Evolutionary conservation across 2,113 vertebrate species (phyloP).

Genomic region (Phalacrocorax aristotelis): DNA sequence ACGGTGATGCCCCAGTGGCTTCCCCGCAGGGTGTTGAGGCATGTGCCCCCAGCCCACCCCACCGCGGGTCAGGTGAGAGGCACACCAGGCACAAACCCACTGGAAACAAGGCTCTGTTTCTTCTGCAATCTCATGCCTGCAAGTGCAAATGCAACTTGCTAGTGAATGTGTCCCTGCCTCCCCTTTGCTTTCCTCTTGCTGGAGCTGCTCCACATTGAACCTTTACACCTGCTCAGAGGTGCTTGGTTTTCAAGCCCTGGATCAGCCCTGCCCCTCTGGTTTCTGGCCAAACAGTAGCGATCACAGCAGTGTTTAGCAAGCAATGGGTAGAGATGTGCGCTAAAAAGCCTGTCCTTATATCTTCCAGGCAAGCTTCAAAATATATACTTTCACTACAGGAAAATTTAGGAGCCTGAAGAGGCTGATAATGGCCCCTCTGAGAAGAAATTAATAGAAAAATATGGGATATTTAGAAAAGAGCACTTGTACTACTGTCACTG

Average conservation of each 20-base stretch:
- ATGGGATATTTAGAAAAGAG: not conserved
- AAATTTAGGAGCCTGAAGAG: not conserved
- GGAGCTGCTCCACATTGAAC: not conserved
- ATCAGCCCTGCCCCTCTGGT: not conserved
- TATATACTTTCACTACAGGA: not conserved
- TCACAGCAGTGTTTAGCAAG: not conserved
- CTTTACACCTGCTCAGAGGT: not conserved
- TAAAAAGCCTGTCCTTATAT: not conserved
- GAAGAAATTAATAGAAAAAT: not conserved
- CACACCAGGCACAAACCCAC: not conserved
- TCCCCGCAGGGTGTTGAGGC: rapidly evolving
- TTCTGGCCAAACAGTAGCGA: not conserved
- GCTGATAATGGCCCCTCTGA: not conserved
- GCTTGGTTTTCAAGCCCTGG: not conserved
- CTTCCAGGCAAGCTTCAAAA: not conserved
- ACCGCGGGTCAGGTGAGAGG: rapidly evolving
- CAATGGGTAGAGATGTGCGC: not conserved
- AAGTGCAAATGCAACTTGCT: not conserved
- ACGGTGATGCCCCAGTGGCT: rapidly evolving
- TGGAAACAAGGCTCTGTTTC: too few relatives aligned
- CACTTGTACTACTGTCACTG: not conserved
- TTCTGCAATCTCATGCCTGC: not conserved
- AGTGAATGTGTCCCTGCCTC: not conserved
- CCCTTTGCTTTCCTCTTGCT: not conserved
- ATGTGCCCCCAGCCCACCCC: not conserved